These are phyloP conservation scores for Achroia grisella DNA, from an alignment of 1,140 invertebrate genomes.

Conservation along the genomic window DNA sequence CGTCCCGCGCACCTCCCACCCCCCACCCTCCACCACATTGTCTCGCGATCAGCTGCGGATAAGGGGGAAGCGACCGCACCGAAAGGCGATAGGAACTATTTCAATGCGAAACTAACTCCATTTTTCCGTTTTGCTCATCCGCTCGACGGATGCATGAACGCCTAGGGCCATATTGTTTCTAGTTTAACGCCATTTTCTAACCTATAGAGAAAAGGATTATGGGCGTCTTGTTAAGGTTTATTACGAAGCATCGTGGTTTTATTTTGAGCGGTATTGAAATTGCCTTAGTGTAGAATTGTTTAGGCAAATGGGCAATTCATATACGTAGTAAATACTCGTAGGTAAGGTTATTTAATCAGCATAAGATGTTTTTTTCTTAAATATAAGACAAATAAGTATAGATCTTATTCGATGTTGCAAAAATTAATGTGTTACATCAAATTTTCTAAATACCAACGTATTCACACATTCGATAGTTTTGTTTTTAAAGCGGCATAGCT, in stretches of 20 bases:
- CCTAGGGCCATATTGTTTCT: constrained; percentile 45
- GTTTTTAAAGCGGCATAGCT: no score
- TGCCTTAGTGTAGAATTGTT: no score
- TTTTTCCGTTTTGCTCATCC: constrained; percentile 38
- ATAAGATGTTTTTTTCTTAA: no score
- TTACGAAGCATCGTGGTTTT: constrained; percentile 48
- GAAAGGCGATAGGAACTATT: constrained; percentile 54
- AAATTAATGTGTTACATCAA: no score
- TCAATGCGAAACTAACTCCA: constrained; percentile 53
- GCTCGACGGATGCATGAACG: constrained; percentile 29
- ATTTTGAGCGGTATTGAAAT: constrained; percentile 9
- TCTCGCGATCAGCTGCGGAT: constrained; percentile 63
- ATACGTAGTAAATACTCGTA: no score
- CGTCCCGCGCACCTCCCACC: constrained; percentile 17
- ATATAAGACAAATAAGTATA: no score
- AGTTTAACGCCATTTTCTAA: constrained; percentile 56
- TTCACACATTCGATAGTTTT: no score
- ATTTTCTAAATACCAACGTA: no score
- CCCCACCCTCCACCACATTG: constrained; percentile 52
- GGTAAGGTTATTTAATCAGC: no score
- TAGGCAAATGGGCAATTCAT: no score
- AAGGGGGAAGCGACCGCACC: constrained; percentile 56
- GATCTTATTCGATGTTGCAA: no score
- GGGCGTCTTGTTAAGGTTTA: constrained; percentile 32
- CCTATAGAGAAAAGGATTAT: constrained; percentile 38